Evolutionary conservation across 2,113 vertebrate genomes (phyloP).

Genomic region (Fregetta grallaria): DNA sequence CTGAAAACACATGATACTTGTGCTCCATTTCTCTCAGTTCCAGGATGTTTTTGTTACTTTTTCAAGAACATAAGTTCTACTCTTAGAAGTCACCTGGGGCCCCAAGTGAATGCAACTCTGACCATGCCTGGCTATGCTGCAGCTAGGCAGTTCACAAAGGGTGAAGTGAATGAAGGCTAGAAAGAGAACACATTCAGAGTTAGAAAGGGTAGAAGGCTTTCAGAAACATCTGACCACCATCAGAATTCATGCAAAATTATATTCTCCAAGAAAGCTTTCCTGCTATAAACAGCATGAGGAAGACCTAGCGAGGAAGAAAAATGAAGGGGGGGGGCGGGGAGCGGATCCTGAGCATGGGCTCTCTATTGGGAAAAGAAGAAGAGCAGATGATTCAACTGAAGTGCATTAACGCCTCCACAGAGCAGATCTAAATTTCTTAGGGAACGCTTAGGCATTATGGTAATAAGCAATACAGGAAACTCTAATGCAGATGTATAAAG

Average conservation of each 20-base stretch:
- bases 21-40: not conserved
- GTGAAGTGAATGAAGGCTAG: not conserved
- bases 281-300: not conserved
- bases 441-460: not conserved
- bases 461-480: slow-evolving; percentile 1
- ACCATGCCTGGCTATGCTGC: not conserved
- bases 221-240: not conserved
- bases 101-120: not conserved
- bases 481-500: slow-evolving; percentile 1
- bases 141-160: not conserved
- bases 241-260: not conserved
- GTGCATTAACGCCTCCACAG: not conserved
- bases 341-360: not conserved
- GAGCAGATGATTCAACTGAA: not conserved
- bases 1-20: not conserved
- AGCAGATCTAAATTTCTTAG: not conserved
- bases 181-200: not conserved
- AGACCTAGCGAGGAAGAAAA: not conserved
- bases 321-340: rapidly evolving
- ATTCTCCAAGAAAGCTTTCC: not conserved
- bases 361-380: not conserved
- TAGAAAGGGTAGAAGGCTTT: not conserved
- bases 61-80: not conserved
- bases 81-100: not conserved
- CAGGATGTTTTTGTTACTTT: not conserved